Conservation (phyloP, 2,888 invertebrate species). For the Sceliomorpha sp. region DNA sequence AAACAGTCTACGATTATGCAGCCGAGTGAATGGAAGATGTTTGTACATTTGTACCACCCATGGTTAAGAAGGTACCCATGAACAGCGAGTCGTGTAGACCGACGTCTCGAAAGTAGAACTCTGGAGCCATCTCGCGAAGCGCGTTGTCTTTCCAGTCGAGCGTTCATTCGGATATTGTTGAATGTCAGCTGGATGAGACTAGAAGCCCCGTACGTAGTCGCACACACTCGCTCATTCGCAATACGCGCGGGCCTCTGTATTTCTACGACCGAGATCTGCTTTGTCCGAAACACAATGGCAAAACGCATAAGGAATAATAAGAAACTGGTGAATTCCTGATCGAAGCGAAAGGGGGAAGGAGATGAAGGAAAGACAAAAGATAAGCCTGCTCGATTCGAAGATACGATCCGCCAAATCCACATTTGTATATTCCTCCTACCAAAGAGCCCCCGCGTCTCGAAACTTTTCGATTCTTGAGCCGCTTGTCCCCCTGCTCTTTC, state of each 20-base stretch:
- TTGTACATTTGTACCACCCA: conserved; percentile 44
- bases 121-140: conserved; percentile 36
- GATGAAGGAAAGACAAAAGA: conserved; percentile 69
- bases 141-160: conserved; percentile 50
- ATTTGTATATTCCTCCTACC: conserved; percentile 71
- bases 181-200: conserved; percentile 66
- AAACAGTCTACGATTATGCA: conserved; percentile 40
- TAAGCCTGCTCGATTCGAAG: conserved; percentile 64
- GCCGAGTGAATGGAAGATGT: conserved; percentile 32
- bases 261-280: conserved; percentile 58
- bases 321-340: conserved; percentile 70
- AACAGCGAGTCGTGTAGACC: not conserved
- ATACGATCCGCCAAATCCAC: conserved; percentile 70
- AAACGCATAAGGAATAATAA: conserved; percentile 66
- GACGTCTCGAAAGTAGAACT: conserved; percentile 34
- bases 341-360: conserved; percentile 57
- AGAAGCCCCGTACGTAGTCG: conserved; percentile 38
- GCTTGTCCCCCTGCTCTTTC: conserved; percentile 35
- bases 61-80: conserved; percentile 19
- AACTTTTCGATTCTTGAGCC: conserved; percentile 13
- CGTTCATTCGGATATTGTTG: conserved; percentile 71
- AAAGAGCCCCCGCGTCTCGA: conserved; percentile 31
- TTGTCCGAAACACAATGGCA: conserved; percentile 69
- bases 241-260: conserved; percentile 34
- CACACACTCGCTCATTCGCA: not conserved